Base-by-base conservation (phyloP, 2,888 invertebrate genomes). In the Spodoptera exigua region DNA sequence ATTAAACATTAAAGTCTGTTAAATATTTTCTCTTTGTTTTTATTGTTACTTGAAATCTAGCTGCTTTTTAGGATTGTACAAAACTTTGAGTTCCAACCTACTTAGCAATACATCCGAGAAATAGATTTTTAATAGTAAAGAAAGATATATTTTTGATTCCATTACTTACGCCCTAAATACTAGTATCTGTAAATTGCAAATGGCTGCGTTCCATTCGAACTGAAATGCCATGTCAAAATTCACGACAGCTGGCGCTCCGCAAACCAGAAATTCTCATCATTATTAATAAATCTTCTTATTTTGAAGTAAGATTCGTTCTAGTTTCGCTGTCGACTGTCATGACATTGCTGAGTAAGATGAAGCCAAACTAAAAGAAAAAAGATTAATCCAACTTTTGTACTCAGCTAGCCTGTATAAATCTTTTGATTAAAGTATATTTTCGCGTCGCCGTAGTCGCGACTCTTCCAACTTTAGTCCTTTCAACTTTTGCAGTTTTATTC, bases 171-270 rank as follows among this genome's bases (percentile, higher is more conserved):
- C 27, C 3, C 18, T 1, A 27, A 44, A 54, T 34, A 61, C 9
- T 1, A n/a, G n/a, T n/a, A 18, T 32, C 35, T 16, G 1, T 34
- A 65, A 61, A 56, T 65, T 27, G 7, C 7, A 9, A 27, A 27
- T 5, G 7, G 5, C 27, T 27, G 9, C 1, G 27, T 27, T 9
- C 9, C 4, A 27, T 27, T 27, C 27, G 9, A 27, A 27, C 27
- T 27, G 27, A 27, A 27, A 4, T 27, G 34, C n/a, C 21, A 45
- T 57, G 14, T 45, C 27, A 39, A 40, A 45, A 40, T 9, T 18
- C 37, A 44, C 56, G 66, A 40, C 66, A 57, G 61, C 58, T 45
- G 57, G 44, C 57, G 13, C 5, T 45, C 12, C 14, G n/a, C 66
- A 65, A 57, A 45, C 34, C 47, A 57, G 17, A 57, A 45, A 40